Evolutionary conservation across 2,888 invertebrate genomes (phyloP), one percentile per base, ranked within the genome.

Genomic region (Lasioglossum lativentre): DNA sequence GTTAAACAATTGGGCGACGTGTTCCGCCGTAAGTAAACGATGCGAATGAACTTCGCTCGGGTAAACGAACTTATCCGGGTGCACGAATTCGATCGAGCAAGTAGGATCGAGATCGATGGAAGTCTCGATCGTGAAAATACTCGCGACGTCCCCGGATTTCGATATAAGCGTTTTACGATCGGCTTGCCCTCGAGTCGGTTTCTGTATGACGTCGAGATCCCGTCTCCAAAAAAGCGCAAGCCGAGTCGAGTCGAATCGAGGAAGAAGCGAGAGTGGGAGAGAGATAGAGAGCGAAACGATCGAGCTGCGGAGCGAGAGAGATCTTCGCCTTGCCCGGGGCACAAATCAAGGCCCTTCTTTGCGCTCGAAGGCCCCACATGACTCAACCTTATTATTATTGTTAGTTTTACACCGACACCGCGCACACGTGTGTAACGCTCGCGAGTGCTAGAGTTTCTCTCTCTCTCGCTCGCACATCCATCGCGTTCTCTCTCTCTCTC

Each of bases 241-340:
- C 38, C 68, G 68, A 40, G n/a, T 68, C 66, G 66, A 38, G 23
- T 66, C 68, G 68, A 68, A 68, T 68, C 68, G 38, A 68, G 38
- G 68, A 38, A 38, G 68, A 12, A 10, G 12, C 23, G 68, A 68
- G 38, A 19, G 66, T 34, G 10, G 2, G 38, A 68, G 68, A 38
- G 38, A 30, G 34, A 34, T 80, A 82, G 82, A 72, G 72, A 79
- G 81, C 74, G 75, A 77, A 74, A 83, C 78, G 78, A 82, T 80
- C 75, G 88, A 66, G 40, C 63, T 52, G 59, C 74, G 63, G 77
- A 63, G 79, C 90, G 92, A 90, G 85, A 88, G 91, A 90, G 90
- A 92, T 93, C 90, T 91, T 93, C 92, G 92, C 94, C 94, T 95
- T 94, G 94, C 94, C 94, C 93, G 93, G 93, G 95, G 95, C 93